A percentile compares a stretch with the other conserved stretches of the same genome.
Conservation (phyloP, 2,888 invertebrate genomes). For the Lepidonotus clava region DNA sequence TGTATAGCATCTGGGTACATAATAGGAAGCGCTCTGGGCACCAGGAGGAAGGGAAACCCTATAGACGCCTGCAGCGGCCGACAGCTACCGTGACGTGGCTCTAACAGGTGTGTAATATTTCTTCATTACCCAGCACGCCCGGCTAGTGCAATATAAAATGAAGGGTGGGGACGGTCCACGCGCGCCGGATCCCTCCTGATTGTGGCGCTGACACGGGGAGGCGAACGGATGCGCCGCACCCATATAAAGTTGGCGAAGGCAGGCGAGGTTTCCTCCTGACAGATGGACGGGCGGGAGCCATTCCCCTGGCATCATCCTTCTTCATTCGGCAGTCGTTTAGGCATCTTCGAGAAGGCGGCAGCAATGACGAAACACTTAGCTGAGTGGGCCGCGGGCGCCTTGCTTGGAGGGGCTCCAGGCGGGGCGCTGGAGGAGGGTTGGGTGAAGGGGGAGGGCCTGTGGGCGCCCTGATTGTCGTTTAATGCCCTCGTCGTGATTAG, state of each 20-base stretch:
- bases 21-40: no score
- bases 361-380: conserved; percentile 10
- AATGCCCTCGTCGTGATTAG: conserved; percentile 1
- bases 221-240: background rate
- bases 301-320: background rate
- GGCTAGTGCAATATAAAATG: background rate
- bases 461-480: background rate
- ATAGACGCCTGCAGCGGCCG: background rate
- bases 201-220: no score
- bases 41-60: no score
- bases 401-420: background rate
- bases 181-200: background rate
- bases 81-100: background rate
- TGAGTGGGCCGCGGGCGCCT: background rate
- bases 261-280: no score
- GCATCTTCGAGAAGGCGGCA: background rate
- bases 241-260: background rate
- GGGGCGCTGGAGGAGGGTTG: background rate
- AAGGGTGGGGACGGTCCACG: no score
- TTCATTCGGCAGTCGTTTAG: background rate
- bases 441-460: background rate
- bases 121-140: background rate
- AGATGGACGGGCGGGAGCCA: background rate
- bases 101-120: conserved; percentile 1
- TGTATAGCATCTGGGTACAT: no score